Percentiles rank a stretch among this genome's conserved stretches.
Evolutionary conservation across 2,113 vertebrate species (phyloP).

Genomic region (Henicopernis longicauda): DNA sequence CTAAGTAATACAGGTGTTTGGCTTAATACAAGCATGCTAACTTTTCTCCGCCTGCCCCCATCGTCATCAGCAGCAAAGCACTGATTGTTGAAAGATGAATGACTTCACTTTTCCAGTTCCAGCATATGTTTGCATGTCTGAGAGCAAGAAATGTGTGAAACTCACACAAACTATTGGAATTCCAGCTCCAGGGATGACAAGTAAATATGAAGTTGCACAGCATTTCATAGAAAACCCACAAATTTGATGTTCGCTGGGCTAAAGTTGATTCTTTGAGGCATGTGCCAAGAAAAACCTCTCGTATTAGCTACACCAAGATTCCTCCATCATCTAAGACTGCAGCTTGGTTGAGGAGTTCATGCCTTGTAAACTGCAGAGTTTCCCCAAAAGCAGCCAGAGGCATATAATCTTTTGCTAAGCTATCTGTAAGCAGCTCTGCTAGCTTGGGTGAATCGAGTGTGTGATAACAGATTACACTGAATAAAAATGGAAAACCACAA

Average conservation of each 20-base stretch:
- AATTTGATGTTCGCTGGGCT: background rate
- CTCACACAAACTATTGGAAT: conserved; percentile 44
- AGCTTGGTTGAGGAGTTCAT: background rate
- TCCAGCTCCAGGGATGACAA: conserved; percentile 14
- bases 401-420: background rate
- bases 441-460: background rate
- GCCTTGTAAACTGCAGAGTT: background rate
- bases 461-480: conserved; percentile 14
- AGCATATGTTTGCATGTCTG: conserved; percentile 27
- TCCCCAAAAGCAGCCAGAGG: background rate
- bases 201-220: conserved; percentile 16
- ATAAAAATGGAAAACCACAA: conserved; percentile 57
- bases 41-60: background rate
- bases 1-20: background rate
- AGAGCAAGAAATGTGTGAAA: conserved; percentile 47
- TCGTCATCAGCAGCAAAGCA: background rate
- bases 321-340: background rate
- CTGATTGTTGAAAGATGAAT: background rate
- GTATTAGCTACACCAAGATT: background rate
- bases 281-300: background rate
- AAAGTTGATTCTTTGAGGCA: background rate
- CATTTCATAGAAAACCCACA: conserved; percentile 16
- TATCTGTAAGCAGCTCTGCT: background rate
- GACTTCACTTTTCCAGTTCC: conserved; percentile 17
- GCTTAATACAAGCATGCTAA: background rate